A percentile compares a stretch with the other conserved stretches of the same genome.
Conservation (phyloP, 1,140 invertebrate species). For the Mercenaria mercenaria region DNA sequence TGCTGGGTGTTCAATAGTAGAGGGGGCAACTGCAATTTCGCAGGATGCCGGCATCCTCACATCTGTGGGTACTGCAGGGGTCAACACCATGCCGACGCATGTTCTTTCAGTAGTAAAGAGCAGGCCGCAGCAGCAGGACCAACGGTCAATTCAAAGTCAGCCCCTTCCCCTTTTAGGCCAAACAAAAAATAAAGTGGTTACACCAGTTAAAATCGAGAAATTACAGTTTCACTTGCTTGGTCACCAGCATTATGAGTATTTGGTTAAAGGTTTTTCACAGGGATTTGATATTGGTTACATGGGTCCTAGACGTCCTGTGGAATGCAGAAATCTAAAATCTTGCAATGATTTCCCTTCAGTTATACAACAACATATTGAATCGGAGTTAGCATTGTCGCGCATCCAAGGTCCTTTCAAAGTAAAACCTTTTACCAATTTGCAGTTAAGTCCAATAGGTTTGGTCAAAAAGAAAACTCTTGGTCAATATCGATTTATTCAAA, state of each 20-base stretch:
- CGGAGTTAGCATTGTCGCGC: background rate
- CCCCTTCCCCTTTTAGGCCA: background rate
- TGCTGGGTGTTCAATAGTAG: constrained; percentile 1
- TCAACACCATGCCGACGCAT: background rate
- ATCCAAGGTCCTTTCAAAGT: background rate
- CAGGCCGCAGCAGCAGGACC: background rate
- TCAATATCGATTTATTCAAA: constrained; percentile 26
- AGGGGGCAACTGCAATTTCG: background rate
- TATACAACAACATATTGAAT: background rate
- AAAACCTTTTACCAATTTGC: constrained; percentile 2
- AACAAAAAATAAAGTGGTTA: background rate
- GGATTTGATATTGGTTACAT: constrained; percentile 47
- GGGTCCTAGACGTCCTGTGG: background rate
- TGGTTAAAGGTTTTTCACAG: constrained; percentile 43
- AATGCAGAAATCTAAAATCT: constrained; percentile 3
- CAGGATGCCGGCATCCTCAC: background rate
- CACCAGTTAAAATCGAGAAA: background rate
- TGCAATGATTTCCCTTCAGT: background rate
- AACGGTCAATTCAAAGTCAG: background rate
- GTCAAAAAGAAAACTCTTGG: constrained; percentile 10
- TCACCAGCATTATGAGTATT: background rate
- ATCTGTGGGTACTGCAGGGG: constrained; percentile 44
- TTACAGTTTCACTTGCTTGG: background rate
- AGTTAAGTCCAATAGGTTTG: constrained; percentile 35
- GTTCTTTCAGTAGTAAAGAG: background rate